A percentile compares a stretch with the other conserved stretches of the same genome.
Evolutionary conservation across 2,113 vertebrate genomes (phyloP).

Genomic region (Scatophagus argus): DNA sequence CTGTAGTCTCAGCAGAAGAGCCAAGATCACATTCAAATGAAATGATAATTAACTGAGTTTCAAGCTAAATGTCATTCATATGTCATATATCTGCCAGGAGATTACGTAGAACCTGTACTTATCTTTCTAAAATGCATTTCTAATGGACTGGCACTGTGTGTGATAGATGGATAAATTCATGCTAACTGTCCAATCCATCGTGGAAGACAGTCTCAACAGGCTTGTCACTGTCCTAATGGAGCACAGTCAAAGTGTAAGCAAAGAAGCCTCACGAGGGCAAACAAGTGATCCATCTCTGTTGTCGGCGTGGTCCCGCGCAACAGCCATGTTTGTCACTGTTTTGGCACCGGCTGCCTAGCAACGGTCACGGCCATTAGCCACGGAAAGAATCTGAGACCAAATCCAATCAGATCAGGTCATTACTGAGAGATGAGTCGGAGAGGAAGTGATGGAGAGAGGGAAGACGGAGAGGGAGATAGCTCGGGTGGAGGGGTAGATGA

Average conservation of each 20-base stretch:
- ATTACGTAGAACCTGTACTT: conserved; percentile 38
- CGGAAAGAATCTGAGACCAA: conserved; percentile 72
- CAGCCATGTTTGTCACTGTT: conserved; percentile 69
- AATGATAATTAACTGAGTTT: conserved; percentile 43
- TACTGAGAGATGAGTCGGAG: conserved; percentile 61
- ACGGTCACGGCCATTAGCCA: conserved; percentile 73
- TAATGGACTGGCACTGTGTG: conserved; percentile 20
- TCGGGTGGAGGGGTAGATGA: background rate
- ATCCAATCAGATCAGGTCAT: conserved; percentile 81
- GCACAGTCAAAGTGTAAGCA: conserved; percentile 53
- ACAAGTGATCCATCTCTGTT: conserved; percentile 60
- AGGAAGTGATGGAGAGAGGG: conserved; percentile 53
- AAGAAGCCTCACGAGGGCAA: conserved; percentile 46
- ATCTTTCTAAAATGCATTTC: conserved; percentile 14
- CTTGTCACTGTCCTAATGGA: conserved; percentile 52
- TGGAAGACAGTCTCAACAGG: conserved; percentile 19
- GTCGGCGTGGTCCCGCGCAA: conserved; percentile 1
- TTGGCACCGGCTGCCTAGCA: conserved; percentile 70
- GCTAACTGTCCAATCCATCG: conserved; percentile 43
- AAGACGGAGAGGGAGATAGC: background rate
- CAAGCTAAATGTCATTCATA: conserved; percentile 38
- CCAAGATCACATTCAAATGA: conserved; percentile 20
- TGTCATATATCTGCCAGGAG: conserved; percentile 27
- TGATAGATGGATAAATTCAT: conserved; percentile 30
- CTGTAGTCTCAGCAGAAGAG: conserved; percentile 7